These are phyloP conservation scores for Trachelus tabidus DNA, from an alignment of 2,888 invertebrate species.

Conservation along the genomic window DNA sequence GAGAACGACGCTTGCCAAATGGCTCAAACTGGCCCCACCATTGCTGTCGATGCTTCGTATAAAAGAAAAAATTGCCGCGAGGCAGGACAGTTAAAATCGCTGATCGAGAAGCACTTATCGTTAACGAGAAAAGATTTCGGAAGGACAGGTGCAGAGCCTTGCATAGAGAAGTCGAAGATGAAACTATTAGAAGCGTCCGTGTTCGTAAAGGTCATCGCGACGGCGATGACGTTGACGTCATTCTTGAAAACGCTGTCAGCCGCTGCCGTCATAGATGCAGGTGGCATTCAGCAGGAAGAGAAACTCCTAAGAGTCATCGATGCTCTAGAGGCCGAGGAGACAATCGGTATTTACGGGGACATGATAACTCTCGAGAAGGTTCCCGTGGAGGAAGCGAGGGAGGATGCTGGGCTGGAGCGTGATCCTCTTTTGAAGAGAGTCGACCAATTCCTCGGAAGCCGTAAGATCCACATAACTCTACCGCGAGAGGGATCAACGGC, in stretches of 20 bases:
- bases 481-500: constrained; percentile 57
- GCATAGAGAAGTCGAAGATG: constrained; percentile 30
- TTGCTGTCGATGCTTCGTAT: constrained; percentile 42
- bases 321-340: constrained; percentile 45
- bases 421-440: constrained; percentile 57
- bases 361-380: constrained; percentile 55
- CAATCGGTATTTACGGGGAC: constrained; percentile 52
- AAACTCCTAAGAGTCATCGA: constrained; percentile 52
- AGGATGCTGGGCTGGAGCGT: constrained; percentile 16
- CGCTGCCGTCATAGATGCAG: constrained; percentile 1
- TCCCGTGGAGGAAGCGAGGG: constrained; percentile 27
- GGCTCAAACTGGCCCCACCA: constrained; percentile 60
- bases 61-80: constrained; percentile 57
- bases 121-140: not conserved
- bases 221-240: constrained; percentile 22
- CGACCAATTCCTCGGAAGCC: constrained; percentile 53
- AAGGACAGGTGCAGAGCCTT: not conserved
- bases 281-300: constrained; percentile 34
- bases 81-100: constrained; percentile 56
- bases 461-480: constrained; percentile 49
- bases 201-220: too few species aligned
- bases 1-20: constrained; percentile 61
- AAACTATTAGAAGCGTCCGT: constrained; percentile 17
- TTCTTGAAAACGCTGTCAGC: constrained; percentile 1
- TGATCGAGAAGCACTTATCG: constrained; percentile 8